Conservation (phyloP, 1,140 invertebrate genomes). For the Sminthurinus signatus region DNA sequence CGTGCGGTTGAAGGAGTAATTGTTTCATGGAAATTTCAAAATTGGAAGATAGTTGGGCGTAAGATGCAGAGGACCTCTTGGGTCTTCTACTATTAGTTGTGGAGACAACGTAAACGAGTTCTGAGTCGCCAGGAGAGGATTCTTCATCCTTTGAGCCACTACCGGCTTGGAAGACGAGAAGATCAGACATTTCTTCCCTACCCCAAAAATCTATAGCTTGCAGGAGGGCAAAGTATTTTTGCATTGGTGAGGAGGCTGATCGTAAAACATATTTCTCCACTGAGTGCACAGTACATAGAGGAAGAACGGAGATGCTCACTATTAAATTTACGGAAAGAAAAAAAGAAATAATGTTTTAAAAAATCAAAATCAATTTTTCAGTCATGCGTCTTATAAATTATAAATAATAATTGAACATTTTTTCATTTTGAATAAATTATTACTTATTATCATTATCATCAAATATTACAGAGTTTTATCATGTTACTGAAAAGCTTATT, state of each 20-base stretch:
- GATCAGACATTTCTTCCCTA: conserved; percentile 29
- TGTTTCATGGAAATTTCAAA: conserved; percentile 37
- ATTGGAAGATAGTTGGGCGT: background rate
- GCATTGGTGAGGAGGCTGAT: background rate
- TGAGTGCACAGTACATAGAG: conserved; percentile 22
- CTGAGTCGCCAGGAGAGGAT: conserved; percentile 1
- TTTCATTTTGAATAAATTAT: background rate
- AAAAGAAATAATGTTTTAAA: background rate
- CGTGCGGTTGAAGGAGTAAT: conserved; percentile 17
- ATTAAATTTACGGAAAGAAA: background rate
- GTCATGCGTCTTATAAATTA: background rate
- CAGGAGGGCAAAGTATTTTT: conserved; percentile 37
- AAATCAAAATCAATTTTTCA: too few species aligned
- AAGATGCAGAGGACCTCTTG: background rate
- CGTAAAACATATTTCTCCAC: conserved; percentile 25
- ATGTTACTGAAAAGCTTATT: too few species aligned
- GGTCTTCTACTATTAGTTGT: background rate
- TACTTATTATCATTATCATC: too few species aligned
- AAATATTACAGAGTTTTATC: too few species aligned
- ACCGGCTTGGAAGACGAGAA: conserved; percentile 31
- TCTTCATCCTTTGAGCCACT: background rate
- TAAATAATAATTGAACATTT: too few species aligned
- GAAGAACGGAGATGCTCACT: conserved; percentile 36
- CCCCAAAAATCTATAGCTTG: conserved; percentile 35
- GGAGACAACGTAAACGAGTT: conserved; percentile 31